Evolutionary conservation across 2,888 invertebrate species (phyloP).

Genomic region (Invenusta paracnida): DNA sequence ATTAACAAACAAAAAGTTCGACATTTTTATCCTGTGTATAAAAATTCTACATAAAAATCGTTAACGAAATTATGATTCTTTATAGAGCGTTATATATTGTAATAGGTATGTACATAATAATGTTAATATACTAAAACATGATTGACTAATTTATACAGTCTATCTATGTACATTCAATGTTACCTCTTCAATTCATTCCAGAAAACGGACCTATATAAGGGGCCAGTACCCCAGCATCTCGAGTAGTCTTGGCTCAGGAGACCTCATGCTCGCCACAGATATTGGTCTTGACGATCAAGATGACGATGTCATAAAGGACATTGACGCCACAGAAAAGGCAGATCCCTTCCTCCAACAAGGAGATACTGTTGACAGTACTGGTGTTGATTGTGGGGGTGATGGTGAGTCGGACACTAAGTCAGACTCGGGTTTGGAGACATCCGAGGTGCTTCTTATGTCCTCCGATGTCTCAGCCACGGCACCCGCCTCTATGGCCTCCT

Average conservation of each 20-base stretch:
- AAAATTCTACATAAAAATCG: too few species aligned
- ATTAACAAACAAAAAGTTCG: too few species aligned
- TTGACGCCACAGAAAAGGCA: slow-evolving; percentile 33
- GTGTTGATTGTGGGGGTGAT: neutral
- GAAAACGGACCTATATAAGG: too few species aligned
- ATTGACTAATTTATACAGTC: too few species aligned
- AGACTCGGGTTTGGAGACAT: neutral
- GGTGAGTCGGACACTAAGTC: neutral
- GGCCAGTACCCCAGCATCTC: slow-evolving; percentile 1
- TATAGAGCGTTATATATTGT: too few species aligned
- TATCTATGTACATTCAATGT: too few species aligned
- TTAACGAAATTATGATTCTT: too few species aligned
- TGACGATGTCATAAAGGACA: slow-evolving; percentile 38
- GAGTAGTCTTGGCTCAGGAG: slow-evolving; percentile 37
- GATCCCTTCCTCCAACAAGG: slow-evolving; percentile 24
- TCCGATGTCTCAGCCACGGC: neutral
- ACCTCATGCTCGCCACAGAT: slow-evolving; percentile 39
- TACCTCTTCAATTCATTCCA: too few species aligned
- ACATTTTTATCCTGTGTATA: too few species aligned
- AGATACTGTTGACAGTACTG: neutral
- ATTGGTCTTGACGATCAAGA: slow-evolving; percentile 32
- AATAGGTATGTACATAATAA: too few species aligned
- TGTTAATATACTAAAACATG: too few species aligned
- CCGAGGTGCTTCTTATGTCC: too few species aligned
- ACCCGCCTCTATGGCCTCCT: neutral